Conservation (phyloP, 2,888 invertebrate species). For the Euphydryas editha region DNA sequence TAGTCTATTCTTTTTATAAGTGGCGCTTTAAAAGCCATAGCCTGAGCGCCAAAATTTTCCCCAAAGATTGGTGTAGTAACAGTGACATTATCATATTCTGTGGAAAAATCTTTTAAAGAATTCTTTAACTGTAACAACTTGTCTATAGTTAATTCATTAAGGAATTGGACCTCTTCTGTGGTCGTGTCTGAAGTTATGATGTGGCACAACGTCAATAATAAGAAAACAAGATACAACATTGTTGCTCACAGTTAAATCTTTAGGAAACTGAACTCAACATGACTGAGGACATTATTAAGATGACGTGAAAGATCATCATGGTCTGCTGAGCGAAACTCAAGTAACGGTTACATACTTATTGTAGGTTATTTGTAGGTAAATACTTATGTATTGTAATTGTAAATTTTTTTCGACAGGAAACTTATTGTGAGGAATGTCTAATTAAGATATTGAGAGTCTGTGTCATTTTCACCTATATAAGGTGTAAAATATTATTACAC, state of each 20-base stretch:
- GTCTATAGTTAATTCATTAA: slow-evolving; percentile 88
- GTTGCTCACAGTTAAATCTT: slow-evolving; percentile 49
- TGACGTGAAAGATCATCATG: slow-evolving; percentile 57
- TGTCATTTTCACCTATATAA: too few species aligned
- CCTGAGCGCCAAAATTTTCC: slow-evolving; percentile 70
- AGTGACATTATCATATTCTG: slow-evolving; percentile 60
- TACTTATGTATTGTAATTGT: too few species aligned
- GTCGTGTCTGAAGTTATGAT: slow-evolving; percentile 52
- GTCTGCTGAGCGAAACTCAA: slow-evolving; percentile 65
- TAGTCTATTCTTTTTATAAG: slow-evolving; percentile 72
- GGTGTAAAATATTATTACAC: too few species aligned
- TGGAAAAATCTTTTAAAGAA: slow-evolving; percentile 65
- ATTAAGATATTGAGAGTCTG: too few species aligned
- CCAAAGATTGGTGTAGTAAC: slow-evolving; percentile 54
- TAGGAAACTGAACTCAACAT: slow-evolving; percentile 49
- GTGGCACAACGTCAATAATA: slow-evolving; percentile 47
- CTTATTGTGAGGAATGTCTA: too few species aligned
- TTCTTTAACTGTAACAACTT: slow-evolving; percentile 86
- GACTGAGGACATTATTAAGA: slow-evolving; percentile 41
- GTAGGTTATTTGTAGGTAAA: too few species aligned
- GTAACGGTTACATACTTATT: slow-evolving; percentile 48
- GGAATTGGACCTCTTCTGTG: slow-evolving; percentile 73
- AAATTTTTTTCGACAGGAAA: too few species aligned
- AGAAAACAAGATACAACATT: slow-evolving; percentile 54
- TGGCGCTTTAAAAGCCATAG: slow-evolving; percentile 68